A percentile compares a stretch with the other conserved stretches of the same genome.
Conservation (phyloP, 2,888 invertebrate genomes). For the Microctonus brassicae region DNA sequence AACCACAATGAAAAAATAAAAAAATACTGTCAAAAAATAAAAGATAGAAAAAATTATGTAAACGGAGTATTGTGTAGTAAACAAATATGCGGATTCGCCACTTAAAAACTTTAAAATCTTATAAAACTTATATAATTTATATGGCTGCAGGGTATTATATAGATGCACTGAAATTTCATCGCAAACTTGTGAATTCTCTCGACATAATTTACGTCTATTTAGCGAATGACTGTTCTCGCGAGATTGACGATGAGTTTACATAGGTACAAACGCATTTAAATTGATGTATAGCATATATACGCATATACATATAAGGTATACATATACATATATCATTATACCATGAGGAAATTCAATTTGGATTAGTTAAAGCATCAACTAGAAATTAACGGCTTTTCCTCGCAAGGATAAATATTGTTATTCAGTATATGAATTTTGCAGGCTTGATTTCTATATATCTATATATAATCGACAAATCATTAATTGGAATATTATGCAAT, state of each 20-base stretch:
- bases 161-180: not conserved
- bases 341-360: slow-evolving; percentile 31
- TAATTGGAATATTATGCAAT: slow-evolving; percentile 31
- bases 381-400: slow-evolving; percentile 30
- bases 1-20: slow-evolving; percentile 1
- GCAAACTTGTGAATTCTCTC: slow-evolving; percentile 10
- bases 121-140: not conserved
- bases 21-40: not conserved
- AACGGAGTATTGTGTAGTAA: not conserved
- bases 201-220: slow-evolving; percentile 10
- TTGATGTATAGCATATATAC: slow-evolving; percentile 23
- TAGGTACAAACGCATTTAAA: slow-evolving; percentile 23
- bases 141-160: not conserved
- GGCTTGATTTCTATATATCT: slow-evolving; percentile 1
- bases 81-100: not conserved
- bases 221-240: slow-evolving; percentile 13
- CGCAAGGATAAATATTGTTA: slow-evolving; percentile 24
- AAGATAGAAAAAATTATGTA: not conserved
- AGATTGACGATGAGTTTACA: slow-evolving; percentile 1
- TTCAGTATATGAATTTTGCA: slow-evolving; percentile 20
- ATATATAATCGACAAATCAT: slow-evolving; percentile 4
- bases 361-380: slow-evolving; percentile 31
- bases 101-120: not conserved
- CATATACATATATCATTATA: too few relatives aligned
- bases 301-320: too few relatives aligned